Evolutionary conservation across 2,113 vertebrate species (phyloP), one percentile per base, ranked within the genome.

Genomic region (Hemibagrus wyckioides): DNA sequence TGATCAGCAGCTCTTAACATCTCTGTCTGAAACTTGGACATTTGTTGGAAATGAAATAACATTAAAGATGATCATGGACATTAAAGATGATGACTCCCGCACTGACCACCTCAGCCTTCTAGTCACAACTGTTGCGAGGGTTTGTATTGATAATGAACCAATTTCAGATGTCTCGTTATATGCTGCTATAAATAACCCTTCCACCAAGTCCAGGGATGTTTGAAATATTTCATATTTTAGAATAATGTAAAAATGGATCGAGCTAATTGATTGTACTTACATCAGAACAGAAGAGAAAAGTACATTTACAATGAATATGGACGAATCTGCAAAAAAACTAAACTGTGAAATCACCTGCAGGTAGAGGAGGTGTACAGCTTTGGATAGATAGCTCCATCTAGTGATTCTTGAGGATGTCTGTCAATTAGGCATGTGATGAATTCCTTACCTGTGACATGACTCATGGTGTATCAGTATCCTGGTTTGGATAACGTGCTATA

Each of bases 371-470:
- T 77, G 36, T 23, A 80, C 36, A 59, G 17, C 15, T 52, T 79
- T 79, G 61, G 61, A 86, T 50, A 50, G 3, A 69, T 67, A 79
- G 76, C 48, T 50, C 85, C 85, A 86, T 86, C 85, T 86, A 80
- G 76, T 86, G 85, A 56, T 17, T 6, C 36, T 76, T 84, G 23
- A 8, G 44, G 5, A 77, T n/a, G 77, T 33, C 25, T 23, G 14
- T 44, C 28, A 50, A 6, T 36, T 23, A 69, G 54, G 25, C 21
- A 67, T 39, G 6, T 15, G 21, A 73, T 11, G 7, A 36, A 0
- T 4, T 36, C 44, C 5, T 76, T 14, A 73, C 33, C 28, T 39
- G n/a, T 14, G 41, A 11, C 36, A 11, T 41, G 69, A 21, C 36
- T 50, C 25, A 6, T 73, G 69, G 10, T 23, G 33, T 30, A 30